Evolutionary conservation across 2,888 invertebrate species (phyloP).

Genomic region (Luffia ferchaultella): DNA sequence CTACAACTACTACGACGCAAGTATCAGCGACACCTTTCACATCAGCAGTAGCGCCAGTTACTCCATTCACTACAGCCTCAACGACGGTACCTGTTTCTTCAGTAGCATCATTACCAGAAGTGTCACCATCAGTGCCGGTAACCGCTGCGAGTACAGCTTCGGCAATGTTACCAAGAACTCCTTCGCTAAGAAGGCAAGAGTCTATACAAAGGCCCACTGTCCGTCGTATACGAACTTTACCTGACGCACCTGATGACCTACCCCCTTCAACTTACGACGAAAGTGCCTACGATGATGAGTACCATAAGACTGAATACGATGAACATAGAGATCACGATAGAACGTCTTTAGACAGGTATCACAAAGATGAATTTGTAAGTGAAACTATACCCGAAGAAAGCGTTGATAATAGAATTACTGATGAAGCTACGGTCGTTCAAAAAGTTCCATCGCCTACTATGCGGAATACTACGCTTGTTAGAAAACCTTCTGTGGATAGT

Average conservation of each 20-base stretch:
- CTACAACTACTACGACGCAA: conserved; percentile 24
- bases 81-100: conserved; percentile 8
- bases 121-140: conserved; percentile 38
- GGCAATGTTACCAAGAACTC: conserved; percentile 44
- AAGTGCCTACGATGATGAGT: conserved; percentile 64
- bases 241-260: conserved; percentile 56
- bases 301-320: conserved; percentile 61
- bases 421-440: conserved; percentile 28
- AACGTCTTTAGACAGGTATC: conserved; percentile 52
- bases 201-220: conserved; percentile 59
- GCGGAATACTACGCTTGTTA: conserved; percentile 30
- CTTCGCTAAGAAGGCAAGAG: conserved; percentile 54
- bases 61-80: conserved; percentile 25
- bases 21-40: conserved; percentile 40
- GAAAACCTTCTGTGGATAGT: conserved; percentile 55
- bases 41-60: conserved; percentile 32
- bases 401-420: conserved; percentile 36
- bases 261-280: conserved; percentile 49
- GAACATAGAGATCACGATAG: conserved; percentile 35
- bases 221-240: conserved; percentile 52
- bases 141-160: conserved; percentile 29
- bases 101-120: conserved; percentile 46
- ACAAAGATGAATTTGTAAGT: conserved; percentile 45
- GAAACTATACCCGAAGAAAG: conserved; percentile 42
- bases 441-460: conserved; percentile 54